phyloP scores from a whole-genome alignment of 2,113 vertebrate genomes.

The Paralichthys olivaceus region DNA sequence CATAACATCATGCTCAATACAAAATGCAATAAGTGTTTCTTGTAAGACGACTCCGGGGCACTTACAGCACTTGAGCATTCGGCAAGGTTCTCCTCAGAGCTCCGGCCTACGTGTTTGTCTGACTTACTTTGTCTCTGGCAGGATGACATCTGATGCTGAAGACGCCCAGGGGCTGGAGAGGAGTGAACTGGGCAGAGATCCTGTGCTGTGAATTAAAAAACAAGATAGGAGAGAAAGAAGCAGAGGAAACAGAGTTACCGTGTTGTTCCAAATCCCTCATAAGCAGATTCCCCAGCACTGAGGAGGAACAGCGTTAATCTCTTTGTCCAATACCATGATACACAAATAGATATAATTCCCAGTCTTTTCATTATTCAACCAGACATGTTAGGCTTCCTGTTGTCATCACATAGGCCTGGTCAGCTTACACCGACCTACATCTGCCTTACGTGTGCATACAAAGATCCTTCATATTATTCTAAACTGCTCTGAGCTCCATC shows the following conservation, averaged over 20 bases:
- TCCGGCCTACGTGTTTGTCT: constrained; percentile 68
- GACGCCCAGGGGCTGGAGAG: constrained; percentile 50
- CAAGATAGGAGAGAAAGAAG: background rate
- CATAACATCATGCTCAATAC: constrained; percentile 85
- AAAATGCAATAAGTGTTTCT: constrained; percentile 87
- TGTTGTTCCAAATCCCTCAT: constrained; percentile 44
- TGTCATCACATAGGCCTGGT: constrained; percentile 13
- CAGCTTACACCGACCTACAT: constrained; percentile 3
- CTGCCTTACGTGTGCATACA: constrained; percentile 24
- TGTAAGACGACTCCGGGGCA: constrained; percentile 84
- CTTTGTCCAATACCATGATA: constrained; percentile 53
- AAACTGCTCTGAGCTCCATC: constrained; percentile 30
- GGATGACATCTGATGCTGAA: constrained; percentile 74
- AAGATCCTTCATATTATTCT: constrained; percentile 29
- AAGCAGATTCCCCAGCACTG: constrained; percentile 59
- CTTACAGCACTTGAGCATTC: constrained; percentile 82
- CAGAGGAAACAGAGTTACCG: constrained; percentile 10
- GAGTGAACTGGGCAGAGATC: constrained; percentile 7
- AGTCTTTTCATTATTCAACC: constrained; percentile 37
- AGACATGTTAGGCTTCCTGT: constrained; percentile 5
- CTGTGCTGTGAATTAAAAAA: constrained; percentile 19
- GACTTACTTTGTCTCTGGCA: constrained; percentile 67
- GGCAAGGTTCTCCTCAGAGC: constrained; percentile 68
- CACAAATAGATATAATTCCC: constrained; percentile 41
- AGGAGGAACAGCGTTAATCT: constrained; percentile 60